phyloP scores from a whole-genome alignment of 2,797 vertebrate genomes.

The Neostethus bicornis region DNA sequence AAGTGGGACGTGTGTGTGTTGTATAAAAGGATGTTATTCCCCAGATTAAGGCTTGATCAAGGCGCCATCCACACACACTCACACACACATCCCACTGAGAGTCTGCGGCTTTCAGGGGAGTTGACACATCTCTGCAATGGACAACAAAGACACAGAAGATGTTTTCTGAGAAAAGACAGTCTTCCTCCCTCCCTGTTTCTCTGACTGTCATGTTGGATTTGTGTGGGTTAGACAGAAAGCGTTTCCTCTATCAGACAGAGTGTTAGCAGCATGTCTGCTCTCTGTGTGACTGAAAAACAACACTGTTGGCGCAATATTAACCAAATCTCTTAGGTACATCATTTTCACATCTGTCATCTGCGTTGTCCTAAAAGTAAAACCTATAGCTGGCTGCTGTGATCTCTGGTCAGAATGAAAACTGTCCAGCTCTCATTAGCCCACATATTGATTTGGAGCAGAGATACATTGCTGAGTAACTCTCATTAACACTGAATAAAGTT shows the following conservation, averaged over 20 bases:
- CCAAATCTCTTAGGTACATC: too few relatives aligned
- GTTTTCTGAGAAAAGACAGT: slow-evolving; percentile 32
- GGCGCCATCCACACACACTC: slow-evolving; percentile 49
- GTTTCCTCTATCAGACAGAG: background rate
- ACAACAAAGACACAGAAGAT: slow-evolving; percentile 63
- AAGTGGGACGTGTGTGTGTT: slow-evolving; percentile 46
- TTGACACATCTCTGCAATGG: slow-evolving; percentile 57
- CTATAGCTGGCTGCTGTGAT: slow-evolving; percentile 56
- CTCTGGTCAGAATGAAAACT: slow-evolving; percentile 60
- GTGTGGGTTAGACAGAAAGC: background rate
- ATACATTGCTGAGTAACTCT: slow-evolving; percentile 67
- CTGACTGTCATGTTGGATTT: slow-evolving; percentile 18
- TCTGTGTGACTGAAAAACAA: too few relatives aligned
- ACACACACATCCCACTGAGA: slow-evolving; percentile 33
- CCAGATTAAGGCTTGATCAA: slow-evolving; percentile 77
- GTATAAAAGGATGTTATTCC: slow-evolving; percentile 36
- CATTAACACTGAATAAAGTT: slow-evolving; percentile 79
- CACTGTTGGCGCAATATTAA: too few relatives aligned
- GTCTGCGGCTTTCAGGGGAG: slow-evolving; percentile 28
- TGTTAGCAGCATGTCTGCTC: background rate
- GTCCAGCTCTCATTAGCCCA: slow-evolving; percentile 64
- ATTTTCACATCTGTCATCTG: slow-evolving; percentile 46
- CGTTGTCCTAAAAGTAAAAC: slow-evolving; percentile 49
- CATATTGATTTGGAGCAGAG: slow-evolving; percentile 74
- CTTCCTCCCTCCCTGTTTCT: slow-evolving; percentile 3